These are phyloP conservation scores for Microctenopoma stevenorrisi DNA, from an alignment of 2,797 vertebrate genomes.

Conservation along the genomic window DNA sequence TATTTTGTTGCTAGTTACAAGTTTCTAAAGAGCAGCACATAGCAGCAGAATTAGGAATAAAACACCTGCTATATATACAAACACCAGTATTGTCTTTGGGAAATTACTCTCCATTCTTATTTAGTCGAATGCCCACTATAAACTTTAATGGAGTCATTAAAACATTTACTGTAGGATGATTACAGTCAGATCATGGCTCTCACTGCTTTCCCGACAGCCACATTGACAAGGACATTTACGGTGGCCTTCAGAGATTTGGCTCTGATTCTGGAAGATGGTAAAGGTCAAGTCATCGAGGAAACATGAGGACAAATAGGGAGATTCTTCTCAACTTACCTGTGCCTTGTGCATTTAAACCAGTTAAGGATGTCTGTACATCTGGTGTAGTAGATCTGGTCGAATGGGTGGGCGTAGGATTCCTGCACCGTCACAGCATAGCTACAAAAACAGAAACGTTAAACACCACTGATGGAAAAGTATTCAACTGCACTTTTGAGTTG, in stretches of 20 bases:
- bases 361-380: slow-evolving; percentile 98
- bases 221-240: slow-evolving; percentile 51
- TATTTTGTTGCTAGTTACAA: slow-evolving; percentile 19
- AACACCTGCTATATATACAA: slow-evolving; percentile 30
- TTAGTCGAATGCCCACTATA: slow-evolving; percentile 55
- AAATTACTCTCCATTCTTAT: slow-evolving; percentile 27
- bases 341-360: slow-evolving; percentile 99
- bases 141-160: slow-evolving; percentile 66
- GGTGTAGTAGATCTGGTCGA: slow-evolving; percentile 98
- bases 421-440: slow-evolving; percentile 98
- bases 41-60: not conserved
- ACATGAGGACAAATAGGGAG: slow-evolving; percentile 13
- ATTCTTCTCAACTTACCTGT: slow-evolving; percentile 86
- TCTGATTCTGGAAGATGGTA: slow-evolving; percentile 38
- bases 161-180: slow-evolving; percentile 55
- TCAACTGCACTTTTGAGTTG: not conserved
- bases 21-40: slow-evolving; percentile 38
- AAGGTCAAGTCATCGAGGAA: slow-evolving; percentile 17
- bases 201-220: slow-evolving; percentile 46
- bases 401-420: slow-evolving; percentile 97
- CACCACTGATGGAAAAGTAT: not conserved
- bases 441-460: slow-evolving; percentile 37
- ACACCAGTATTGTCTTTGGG: slow-evolving; percentile 11
- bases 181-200: slow-evolving; percentile 56
- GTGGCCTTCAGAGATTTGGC: slow-evolving; percentile 34